These are phyloP conservation scores for Megastigmus dorsalis DNA, from an alignment of 2,888 invertebrate genomes.

Conservation along the genomic window DNA sequence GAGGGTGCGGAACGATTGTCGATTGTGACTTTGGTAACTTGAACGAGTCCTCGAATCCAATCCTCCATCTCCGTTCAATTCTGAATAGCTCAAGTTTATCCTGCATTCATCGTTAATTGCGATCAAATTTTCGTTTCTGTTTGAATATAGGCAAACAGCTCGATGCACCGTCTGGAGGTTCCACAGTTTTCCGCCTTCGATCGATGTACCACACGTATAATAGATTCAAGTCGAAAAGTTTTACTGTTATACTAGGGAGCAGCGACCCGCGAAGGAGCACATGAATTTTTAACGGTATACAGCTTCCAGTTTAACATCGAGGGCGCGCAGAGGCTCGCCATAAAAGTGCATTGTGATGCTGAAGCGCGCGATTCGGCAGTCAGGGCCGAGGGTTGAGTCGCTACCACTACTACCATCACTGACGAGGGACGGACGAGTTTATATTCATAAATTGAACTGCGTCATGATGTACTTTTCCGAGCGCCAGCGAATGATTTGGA, in stretches of 20 bases:
- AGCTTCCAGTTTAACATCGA: neutral
- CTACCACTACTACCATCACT: no score
- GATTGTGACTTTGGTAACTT: no score
- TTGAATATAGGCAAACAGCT: no score
- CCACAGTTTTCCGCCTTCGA: no score
- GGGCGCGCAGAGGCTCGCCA: neutral
- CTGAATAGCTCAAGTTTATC: no score
- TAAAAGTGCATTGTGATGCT: slow-evolving; percentile 41
- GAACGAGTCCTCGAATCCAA: no score
- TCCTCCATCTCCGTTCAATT: no score
- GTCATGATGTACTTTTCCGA: slow-evolving; percentile 18
- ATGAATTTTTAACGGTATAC: slow-evolving; percentile 40
- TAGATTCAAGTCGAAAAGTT: neutral
- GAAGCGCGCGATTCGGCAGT: neutral
- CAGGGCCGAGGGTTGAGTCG: neutral
- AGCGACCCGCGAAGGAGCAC: neutral
- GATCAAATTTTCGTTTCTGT: no score
- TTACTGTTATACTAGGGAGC: slow-evolving; percentile 6
- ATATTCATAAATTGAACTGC: slow-evolving; percentile 38
- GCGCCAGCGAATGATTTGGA: slow-evolving; percentile 12
- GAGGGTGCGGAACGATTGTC: no score
- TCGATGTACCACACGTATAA: no score
- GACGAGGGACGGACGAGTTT: slow-evolving; percentile 3
- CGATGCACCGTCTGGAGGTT: no score
- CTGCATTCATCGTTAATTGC: no score